These are phyloP conservation scores for Stigmatopora nigra DNA, from an alignment of 2,113 vertebrate genomes.

Conservation along the genomic window DNA sequence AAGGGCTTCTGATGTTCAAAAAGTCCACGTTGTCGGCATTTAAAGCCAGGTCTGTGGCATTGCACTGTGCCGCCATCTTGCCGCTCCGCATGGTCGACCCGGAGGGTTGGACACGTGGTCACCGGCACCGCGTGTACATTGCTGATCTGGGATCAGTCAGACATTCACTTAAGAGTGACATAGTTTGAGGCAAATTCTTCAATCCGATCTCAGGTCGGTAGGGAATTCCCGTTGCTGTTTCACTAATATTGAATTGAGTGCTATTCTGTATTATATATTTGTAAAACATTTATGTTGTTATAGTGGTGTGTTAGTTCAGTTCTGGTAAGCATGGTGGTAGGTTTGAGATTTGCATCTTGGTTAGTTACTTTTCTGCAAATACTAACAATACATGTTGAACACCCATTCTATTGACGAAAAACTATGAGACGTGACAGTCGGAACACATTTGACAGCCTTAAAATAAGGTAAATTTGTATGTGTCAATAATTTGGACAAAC, in stretches of 20 bases:
- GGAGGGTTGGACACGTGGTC: conserved; percentile 60
- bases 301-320: not conserved
- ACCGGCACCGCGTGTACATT: not conserved
- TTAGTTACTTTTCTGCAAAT: not conserved
- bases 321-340: not conserved
- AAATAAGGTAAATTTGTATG: not conserved
- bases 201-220: conserved; percentile 25
- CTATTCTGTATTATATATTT: not conserved
- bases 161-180: accelerated
- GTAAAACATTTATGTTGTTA: accelerated
- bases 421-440: conserved; percentile 15
- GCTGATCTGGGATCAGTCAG: conserved; percentile 38
- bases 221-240: accelerated
- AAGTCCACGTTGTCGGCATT: conserved; percentile 47
- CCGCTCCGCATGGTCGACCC: conserved; percentile 52
- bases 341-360: not conserved
- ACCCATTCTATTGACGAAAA: too few relatives aligned
- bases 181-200: accelerated
- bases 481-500: too few relatives aligned
- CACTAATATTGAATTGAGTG: not conserved
- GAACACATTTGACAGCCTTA: not conserved
- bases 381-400: not conserved
- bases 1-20: conserved; percentile 7
- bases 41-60: conserved; percentile 42
- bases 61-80: conserved; percentile 73